phyloP scores from a whole-genome alignment of 2,113 vertebrate species.

The Phyllostomus hastatus region DNA sequence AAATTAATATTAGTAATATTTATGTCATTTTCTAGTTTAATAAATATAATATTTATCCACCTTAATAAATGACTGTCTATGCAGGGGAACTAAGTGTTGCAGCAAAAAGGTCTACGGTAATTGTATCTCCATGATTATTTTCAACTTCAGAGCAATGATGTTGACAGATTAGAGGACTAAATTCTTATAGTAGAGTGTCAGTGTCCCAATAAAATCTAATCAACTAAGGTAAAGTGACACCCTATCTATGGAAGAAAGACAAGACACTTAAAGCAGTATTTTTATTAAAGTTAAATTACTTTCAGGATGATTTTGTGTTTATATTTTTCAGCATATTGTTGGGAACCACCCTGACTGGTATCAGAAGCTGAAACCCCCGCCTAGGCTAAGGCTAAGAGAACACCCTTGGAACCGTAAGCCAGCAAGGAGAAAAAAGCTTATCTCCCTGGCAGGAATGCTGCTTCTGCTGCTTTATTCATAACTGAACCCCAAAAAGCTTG shows the following conservation, averaged over 20 bases:
- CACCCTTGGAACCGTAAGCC: no score
- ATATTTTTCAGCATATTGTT: background rate
- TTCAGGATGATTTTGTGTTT: background rate
- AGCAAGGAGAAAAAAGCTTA: no score
- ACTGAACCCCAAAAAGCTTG: no score
- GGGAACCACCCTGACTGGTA: no score
- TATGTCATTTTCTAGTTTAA: background rate
- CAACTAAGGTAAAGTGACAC: background rate
- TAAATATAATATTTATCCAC: background rate
- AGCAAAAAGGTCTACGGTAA: background rate
- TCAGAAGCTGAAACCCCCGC: no score
- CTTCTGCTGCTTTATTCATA: no score
- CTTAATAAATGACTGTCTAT: background rate
- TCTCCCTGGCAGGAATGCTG: no score
- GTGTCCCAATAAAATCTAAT: background rate
- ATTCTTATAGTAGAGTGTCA: background rate
- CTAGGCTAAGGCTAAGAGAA: no score
- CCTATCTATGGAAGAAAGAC: background rate
- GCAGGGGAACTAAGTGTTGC: background rate
- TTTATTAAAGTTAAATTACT: background rate
- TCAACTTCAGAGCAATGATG: background rate
- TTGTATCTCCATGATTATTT: background rate
- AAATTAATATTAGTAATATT: background rate
- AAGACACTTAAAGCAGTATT: background rate
- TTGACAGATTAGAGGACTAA: background rate